These are phyloP conservation scores for Teleiodes luculella DNA, from an alignment of 2,888 invertebrate species.

Conservation along the genomic window DNA sequence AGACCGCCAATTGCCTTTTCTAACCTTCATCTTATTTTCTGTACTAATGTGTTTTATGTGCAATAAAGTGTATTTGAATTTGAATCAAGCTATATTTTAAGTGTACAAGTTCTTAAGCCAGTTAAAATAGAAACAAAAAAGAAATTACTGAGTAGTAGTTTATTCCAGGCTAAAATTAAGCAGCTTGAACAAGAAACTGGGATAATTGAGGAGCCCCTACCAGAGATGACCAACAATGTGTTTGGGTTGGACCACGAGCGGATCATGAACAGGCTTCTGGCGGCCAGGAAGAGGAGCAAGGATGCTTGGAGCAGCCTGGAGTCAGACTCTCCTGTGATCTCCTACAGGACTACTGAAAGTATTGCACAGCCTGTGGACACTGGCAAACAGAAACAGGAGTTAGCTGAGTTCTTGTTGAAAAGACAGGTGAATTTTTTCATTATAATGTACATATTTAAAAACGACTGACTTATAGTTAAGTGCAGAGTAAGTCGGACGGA, in stretches of 20 bases:
- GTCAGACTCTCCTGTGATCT: conserved; percentile 44
- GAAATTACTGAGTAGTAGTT: not conserved
- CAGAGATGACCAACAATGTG: conserved; percentile 85
- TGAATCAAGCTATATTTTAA: too few species aligned
- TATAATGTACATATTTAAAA: too few species aligned
- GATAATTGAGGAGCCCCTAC: conserved; percentile 68
- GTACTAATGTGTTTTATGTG: too few species aligned
- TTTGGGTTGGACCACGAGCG: conserved; percentile 82
- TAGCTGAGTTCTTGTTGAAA: conserved; percentile 76
- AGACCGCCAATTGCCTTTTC: too few species aligned
- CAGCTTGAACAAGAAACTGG: conserved; percentile 54
- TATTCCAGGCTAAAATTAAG: conserved; percentile 59
- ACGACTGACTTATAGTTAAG: too few species aligned
- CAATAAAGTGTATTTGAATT: too few species aligned
- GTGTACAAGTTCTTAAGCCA: too few species aligned
- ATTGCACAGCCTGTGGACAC: conserved; percentile 33
- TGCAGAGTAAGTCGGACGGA: too few species aligned
- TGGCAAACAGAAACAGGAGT: conserved; percentile 63
- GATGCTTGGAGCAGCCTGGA: conserved; percentile 72
- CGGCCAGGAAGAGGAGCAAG: conserved; percentile 71
- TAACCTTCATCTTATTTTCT: too few species aligned
- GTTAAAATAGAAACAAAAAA: not conserved
- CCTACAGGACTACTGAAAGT: conserved; percentile 41
- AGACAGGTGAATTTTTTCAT: too few species aligned
- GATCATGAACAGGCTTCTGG: conserved; percentile 79